These are phyloP conservation scores for Cryptosula pallasiana DNA, from an alignment of 2,888 invertebrate species.

Conservation along the genomic window DNA sequence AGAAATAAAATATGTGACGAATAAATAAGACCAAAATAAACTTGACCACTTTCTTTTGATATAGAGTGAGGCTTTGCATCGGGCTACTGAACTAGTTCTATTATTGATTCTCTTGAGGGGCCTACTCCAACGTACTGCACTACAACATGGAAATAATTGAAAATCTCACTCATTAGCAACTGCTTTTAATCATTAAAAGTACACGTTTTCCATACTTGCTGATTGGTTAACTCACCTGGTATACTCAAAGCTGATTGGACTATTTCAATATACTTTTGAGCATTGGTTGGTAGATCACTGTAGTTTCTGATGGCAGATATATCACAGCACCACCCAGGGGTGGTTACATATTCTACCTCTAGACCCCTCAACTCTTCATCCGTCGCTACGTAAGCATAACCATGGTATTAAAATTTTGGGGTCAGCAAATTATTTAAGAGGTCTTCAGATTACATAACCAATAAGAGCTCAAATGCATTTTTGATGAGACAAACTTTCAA, in stretches of 20 bases:
- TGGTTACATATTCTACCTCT: slow-evolving; percentile 72
- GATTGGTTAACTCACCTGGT: slow-evolving; percentile 62
- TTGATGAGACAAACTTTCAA: too few relatives aligned
- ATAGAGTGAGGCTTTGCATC: too few relatives aligned
- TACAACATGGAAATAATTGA: slow-evolving; percentile 50
- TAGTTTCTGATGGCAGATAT: slow-evolving; percentile 74
- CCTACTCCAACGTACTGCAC: slow-evolving; percentile 97
- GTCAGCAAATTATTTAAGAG: too few relatives aligned
- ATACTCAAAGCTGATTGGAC: slow-evolving; percentile 76
- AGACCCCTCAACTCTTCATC: slow-evolving; percentile 70
- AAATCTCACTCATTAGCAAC: not conserved
- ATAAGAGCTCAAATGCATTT: too few relatives aligned
- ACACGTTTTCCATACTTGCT: too few relatives aligned
- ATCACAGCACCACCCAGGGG: slow-evolving; percentile 81
- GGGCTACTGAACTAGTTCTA: slow-evolving; percentile 55
- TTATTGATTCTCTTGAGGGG: slow-evolving; percentile 84
- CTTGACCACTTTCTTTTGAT: not conserved
- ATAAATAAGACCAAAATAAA: too few relatives aligned
- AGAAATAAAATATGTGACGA: too few relatives aligned
- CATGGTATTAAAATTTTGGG: not conserved
- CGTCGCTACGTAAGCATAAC: slow-evolving; percentile 67
- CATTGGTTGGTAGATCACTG: slow-evolving; percentile 75
- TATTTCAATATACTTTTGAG: slow-evolving; percentile 73
- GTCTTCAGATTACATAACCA: too few relatives aligned
- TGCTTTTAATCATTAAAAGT: too few relatives aligned